Conservation (phyloP, 2,888 invertebrate species). For the Opisthograptis luteolata region DNA sequence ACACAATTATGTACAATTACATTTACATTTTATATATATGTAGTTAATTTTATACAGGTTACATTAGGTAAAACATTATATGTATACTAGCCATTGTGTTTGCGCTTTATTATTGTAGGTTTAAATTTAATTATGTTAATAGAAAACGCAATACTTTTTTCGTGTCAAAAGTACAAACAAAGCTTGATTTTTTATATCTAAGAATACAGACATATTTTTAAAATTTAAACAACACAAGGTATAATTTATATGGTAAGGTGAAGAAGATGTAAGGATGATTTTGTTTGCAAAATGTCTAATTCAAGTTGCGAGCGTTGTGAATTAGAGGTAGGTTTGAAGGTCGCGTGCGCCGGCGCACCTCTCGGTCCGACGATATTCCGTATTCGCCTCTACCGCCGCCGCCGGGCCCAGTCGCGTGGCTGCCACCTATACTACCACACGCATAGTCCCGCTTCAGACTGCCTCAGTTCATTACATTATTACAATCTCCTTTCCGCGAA, state of each 20-base stretch:
- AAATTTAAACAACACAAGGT: background rate
- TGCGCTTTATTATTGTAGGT: too few species aligned
- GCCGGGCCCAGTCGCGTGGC: slow-evolving; percentile 57
- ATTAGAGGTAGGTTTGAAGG: slow-evolving; percentile 45
- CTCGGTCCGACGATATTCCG: slow-evolving; percentile 30
- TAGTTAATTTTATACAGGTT: background rate
- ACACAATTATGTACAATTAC: too few species aligned
- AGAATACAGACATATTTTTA: background rate
- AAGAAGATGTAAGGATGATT: slow-evolving; percentile 33
- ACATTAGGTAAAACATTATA: too few species aligned
- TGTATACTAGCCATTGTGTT: too few species aligned
- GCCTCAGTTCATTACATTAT: background rate
- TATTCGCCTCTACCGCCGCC: background rate
- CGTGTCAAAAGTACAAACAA: background rate
- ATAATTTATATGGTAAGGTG: background rate
- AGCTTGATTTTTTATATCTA: background rate
- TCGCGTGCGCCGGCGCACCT: slow-evolving; percentile 50
- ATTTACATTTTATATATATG: too few species aligned
- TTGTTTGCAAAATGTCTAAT: slow-evolving; percentile 19
- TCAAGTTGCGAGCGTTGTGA: slow-evolving; percentile 21
- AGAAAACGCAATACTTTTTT: too few species aligned
- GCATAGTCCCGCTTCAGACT: slow-evolving; percentile 7
- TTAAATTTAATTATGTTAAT: too few species aligned
- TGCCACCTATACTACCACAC: slow-evolving; percentile 35
- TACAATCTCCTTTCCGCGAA: slow-evolving; percentile 14